A percentile compares a stretch with the other conserved stretches of the same genome.
phyloP scores from a whole-genome alignment of 2,797 vertebrate species.

The Paramormyrops hopkinsi region DNA sequence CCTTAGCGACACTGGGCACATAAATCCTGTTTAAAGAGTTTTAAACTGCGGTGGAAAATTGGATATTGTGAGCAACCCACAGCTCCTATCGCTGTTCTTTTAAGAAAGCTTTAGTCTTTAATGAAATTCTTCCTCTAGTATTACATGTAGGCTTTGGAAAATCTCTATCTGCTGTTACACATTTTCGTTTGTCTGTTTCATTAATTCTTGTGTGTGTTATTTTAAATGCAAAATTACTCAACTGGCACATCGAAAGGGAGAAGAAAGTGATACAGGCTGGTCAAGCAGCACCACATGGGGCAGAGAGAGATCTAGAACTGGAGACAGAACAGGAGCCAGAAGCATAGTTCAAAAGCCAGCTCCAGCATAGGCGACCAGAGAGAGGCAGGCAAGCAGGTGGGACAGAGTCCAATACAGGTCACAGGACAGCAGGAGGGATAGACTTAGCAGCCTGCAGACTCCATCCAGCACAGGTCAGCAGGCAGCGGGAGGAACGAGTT shows the following conservation, averaged over 20 bases:
- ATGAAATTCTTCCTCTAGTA: not conserved
- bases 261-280: not conserved
- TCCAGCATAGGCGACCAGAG: not conserved
- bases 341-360: not conserved
- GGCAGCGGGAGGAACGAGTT: not conserved
- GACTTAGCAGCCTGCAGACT: not conserved
- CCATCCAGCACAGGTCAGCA: not conserved
- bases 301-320: not conserved
- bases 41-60: constrained; percentile 10
- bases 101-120: constrained; percentile 13
- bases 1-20: not conserved
- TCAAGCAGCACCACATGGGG: not conserved
- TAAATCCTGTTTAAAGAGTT: constrained; percentile 20
- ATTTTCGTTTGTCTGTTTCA: not conserved
- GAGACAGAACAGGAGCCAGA: not conserved
- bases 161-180: not conserved
- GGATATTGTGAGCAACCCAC: not conserved
- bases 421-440: not conserved
- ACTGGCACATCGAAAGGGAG: not conserved
- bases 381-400: not conserved
- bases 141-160: not conserved
- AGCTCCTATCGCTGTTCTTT: not conserved
- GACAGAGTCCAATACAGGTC: not conserved
- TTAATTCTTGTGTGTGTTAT: not conserved
- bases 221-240: not conserved